These are phyloP conservation scores for Cotesia vestalis DNA, from an alignment of 1,140 invertebrate species.

Conservation along the genomic window DNA sequence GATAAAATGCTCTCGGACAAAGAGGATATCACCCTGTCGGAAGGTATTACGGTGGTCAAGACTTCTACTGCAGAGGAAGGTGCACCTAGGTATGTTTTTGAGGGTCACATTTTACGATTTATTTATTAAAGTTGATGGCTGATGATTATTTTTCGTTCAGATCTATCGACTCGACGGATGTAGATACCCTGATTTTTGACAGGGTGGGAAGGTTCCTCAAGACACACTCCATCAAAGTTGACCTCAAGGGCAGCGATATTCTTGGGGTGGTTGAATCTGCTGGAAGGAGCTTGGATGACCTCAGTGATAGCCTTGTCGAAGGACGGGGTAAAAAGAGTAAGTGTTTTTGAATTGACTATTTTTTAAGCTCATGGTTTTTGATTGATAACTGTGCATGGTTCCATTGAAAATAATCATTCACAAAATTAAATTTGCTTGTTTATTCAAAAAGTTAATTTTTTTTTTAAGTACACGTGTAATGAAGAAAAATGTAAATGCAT, in stretches of 20 bases:
- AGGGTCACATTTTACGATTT: not conserved
- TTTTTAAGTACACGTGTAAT: too few relatives aligned
- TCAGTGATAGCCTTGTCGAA: conserved; percentile 73
- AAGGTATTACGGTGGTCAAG: conserved; percentile 83
- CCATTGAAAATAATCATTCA: too few relatives aligned
- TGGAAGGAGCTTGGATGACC: conserved; percentile 79
- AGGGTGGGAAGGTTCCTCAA: conserved; percentile 78
- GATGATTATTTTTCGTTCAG: conserved; percentile 42
- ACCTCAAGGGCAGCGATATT: conserved; percentile 84
- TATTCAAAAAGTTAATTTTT: too few relatives aligned
- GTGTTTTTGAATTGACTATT: conserved; percentile 42
- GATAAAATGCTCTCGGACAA: conserved; percentile 82
- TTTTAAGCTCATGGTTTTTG: not conserved
- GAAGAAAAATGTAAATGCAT: too few relatives aligned
- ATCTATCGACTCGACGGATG: conserved; percentile 67
- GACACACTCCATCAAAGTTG: conserved; percentile 82
- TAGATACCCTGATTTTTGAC: conserved; percentile 74
- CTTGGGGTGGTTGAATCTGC: conserved; percentile 78
- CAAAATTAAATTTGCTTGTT: too few relatives aligned
- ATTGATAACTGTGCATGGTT: too few relatives aligned
- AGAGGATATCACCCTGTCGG: conserved; percentile 79
- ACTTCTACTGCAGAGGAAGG: conserved; percentile 75
- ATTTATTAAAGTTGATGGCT: not conserved
- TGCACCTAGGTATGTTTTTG: conserved; percentile 72
- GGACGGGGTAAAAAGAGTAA: conserved; percentile 78